phyloP scores from a whole-genome alignment of 2,888 invertebrate species.

The Eurytoma californica region DNA sequence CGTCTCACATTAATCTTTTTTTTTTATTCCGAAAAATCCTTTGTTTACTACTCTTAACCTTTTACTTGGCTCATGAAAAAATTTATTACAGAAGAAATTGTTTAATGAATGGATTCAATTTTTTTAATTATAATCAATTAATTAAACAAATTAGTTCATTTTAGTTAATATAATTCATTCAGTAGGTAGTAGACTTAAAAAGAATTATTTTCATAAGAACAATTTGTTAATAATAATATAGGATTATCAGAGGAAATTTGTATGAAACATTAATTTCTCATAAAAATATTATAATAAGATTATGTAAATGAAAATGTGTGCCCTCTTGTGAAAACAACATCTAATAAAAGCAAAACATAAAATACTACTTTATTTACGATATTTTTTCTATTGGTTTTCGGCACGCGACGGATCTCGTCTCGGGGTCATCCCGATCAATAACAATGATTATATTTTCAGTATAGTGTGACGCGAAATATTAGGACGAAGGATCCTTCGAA shows the following conservation, averaged over 20 bases:
- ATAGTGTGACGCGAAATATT: constrained; percentile 23
- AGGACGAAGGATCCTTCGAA: background rate
- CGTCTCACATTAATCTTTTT: background rate
- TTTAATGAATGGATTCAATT: no score
- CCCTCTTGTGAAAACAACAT: background rate
- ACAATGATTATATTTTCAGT: constrained; percentile 53
- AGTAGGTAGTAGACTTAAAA: no score
- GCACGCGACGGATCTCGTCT: constrained; percentile 35
- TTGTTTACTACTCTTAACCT: background rate
- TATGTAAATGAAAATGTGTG: background rate
- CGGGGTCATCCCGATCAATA: constrained; percentile 54
- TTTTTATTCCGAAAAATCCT: background rate
- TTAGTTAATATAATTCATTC: no score
- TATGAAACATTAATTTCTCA: no score
- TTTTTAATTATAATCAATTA: no score
- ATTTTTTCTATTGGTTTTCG: constrained; percentile 19
- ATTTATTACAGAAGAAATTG: background rate
- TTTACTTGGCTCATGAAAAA: background rate
- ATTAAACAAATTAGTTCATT: no score
- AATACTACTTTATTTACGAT: constrained; percentile 28
- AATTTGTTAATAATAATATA: background rate
- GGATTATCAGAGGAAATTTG: background rate
- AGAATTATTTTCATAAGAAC: background rate
- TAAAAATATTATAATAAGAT: no score
- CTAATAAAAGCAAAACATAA: constrained; percentile 6